Percentiles rank a stretch among this genome's conserved stretches.
These are phyloP conservation scores for Chymomyza costata DNA, from an alignment of 1,140 invertebrate species.

Conservation along the genomic window DNA sequence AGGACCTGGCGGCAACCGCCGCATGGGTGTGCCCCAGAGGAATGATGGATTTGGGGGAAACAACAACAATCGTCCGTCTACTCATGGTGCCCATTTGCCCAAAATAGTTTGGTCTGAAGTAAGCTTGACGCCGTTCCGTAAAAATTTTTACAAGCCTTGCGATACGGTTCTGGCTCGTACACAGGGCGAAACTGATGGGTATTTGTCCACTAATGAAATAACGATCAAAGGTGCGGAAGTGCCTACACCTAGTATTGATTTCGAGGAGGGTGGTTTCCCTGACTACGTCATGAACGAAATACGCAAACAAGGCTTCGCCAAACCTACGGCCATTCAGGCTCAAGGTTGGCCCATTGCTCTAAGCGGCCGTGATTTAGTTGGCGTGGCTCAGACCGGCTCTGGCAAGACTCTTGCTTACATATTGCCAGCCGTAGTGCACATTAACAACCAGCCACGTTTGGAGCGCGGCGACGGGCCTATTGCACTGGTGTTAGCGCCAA, in stretches of 20 bases:
- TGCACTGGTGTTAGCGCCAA: constrained; percentile 93
- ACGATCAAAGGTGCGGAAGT: constrained; percentile 87
- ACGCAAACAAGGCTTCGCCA: constrained; percentile 87
- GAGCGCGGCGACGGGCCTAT: constrained; percentile 88
- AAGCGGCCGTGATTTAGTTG: constrained; percentile 93
- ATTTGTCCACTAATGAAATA: constrained; percentile 85
- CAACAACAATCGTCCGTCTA: constrained; percentile 75
- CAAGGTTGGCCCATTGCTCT: constrained; percentile 96
- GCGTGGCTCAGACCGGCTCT: constrained; percentile 97
- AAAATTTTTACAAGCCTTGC: constrained; percentile 93
- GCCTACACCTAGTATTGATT: constrained; percentile 87
- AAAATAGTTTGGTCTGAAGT: constrained; percentile 85
- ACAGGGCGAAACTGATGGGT: constrained; percentile 84
- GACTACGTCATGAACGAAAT: constrained; percentile 88
- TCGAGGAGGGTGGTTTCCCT: constrained; percentile 89
- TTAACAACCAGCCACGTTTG: constrained; percentile 91
- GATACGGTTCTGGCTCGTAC: constrained; percentile 82
- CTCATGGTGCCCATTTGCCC: constrained; percentile 81
- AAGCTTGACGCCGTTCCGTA: constrained; percentile 90
- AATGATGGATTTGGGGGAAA: constrained; percentile 33
- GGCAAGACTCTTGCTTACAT: constrained; percentile 93
- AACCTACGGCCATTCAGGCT: constrained; percentile 92
- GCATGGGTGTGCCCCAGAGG: constrained; percentile 27
- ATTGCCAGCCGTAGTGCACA: constrained; percentile 92
- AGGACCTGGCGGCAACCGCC: constrained; percentile 25